Conservation (phyloP, 2,888 invertebrate species). For the Norana najaformis region DNA sequence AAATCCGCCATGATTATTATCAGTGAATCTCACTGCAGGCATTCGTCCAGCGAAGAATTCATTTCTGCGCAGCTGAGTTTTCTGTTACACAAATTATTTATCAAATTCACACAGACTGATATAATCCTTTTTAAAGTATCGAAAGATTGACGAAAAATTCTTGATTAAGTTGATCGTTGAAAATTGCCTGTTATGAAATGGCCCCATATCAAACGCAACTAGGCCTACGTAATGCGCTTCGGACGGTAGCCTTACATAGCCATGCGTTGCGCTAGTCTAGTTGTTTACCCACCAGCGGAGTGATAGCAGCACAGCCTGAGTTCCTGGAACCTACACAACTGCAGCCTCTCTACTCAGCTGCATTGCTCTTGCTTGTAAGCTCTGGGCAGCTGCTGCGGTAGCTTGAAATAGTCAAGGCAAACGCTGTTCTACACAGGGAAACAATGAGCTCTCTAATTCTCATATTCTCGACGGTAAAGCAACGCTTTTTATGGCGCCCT, state of each 20-base stretch:
- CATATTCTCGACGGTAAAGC: neutral
- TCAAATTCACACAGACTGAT: neutral
- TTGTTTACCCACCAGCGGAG: neutral
- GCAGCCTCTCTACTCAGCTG: neutral
- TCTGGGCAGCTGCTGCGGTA: neutral
- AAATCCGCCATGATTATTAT: slow-evolving; percentile 17
- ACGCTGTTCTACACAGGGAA: neutral
- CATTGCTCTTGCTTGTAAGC: neutral
- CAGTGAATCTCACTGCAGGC: neutral
- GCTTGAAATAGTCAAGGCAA: neutral
- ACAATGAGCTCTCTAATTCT: too few relatives aligned
- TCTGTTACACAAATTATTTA: neutral
- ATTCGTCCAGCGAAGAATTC: neutral
- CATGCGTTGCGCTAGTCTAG: neutral
- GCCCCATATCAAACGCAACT: neutral
- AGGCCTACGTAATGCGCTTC: neutral
- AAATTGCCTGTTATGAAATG: neutral
- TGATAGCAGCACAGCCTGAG: neutral
- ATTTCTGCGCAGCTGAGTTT: neutral
- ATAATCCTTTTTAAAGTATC: neutral
- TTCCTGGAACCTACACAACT: neutral
- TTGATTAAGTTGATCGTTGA: neutral
- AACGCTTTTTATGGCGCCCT: neutral
- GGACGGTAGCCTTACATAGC: neutral
- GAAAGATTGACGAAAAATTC: neutral